Evolutionary conservation across 2,797 vertebrate species (phyloP).

Genomic region (Lacerta agilis): DNA sequence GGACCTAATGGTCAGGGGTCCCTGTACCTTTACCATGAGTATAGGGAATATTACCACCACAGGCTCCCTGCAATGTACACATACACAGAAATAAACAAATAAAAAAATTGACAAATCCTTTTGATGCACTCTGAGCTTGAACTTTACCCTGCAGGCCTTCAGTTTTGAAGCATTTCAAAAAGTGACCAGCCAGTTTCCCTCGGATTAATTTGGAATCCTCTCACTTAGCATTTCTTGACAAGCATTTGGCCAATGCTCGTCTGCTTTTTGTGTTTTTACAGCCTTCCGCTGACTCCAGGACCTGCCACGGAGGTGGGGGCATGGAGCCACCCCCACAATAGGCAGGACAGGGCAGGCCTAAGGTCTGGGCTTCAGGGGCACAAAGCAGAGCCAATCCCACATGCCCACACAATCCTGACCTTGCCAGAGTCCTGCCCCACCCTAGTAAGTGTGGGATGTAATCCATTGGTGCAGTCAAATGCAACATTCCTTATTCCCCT

Average conservation of each 20-base stretch:
- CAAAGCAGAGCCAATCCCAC: too few species aligned
- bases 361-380: too few species aligned
- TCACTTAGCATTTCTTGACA: neutral
- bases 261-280: neutral
- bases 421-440: too few species aligned
- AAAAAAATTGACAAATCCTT: neutral
- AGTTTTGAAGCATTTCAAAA: neutral
- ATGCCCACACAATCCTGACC: too few species aligned
- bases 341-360: too few species aligned
- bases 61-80: too few species aligned
- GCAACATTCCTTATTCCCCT: too few species aligned
- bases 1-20: too few species aligned
- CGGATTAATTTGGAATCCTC: neutral
- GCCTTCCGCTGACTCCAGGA: neutral
- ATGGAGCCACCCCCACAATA: too few species aligned
- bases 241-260: neutral
- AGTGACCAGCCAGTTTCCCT: neutral
- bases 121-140: neutral
- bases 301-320: too few species aligned
- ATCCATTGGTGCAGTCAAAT: too few species aligned
- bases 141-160: neutral
- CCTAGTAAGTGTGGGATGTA: too few species aligned
- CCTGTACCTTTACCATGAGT: neutral
- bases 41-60: slow-evolving; percentile 9
- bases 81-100: neutral